phyloP scores from a whole-genome alignment of 2,888 invertebrate species.

The Tupiocoris notatus region DNA sequence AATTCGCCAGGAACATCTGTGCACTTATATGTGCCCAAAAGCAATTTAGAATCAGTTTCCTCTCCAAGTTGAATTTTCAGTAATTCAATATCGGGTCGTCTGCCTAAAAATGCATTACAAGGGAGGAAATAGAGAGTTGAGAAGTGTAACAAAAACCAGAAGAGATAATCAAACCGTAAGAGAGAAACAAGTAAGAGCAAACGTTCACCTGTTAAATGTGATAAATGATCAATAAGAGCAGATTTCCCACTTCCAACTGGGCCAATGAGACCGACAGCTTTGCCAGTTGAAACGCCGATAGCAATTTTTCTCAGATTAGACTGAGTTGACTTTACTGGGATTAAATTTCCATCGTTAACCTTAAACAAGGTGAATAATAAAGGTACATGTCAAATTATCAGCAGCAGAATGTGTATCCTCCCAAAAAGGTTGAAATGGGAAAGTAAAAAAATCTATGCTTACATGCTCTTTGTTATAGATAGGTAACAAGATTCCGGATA shows the following conservation, averaged over 20 bases:
- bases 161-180: no score
- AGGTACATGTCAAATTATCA: no score
- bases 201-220: conserved; percentile 70
- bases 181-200: not conserved
- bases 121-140: no score
- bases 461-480: conserved; percentile 19
- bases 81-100: conserved; percentile 57
- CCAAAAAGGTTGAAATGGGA: no score
- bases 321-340: conserved; percentile 46
- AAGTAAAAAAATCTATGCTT: no score
- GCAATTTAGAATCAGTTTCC: conserved; percentile 92
- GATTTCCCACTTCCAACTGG: conserved; percentile 96
- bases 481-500: conserved; percentile 27
- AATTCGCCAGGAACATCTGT: conserved; percentile 98
- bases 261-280: conserved; percentile 74
- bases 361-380: conserved; percentile 11
- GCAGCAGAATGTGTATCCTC: no score
- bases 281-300: conserved; percentile 74
- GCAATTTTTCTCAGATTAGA: conserved; percentile 56
- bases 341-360: conserved; percentile 43
- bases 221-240: conserved; percentile 80
- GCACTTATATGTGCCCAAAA: conserved; percentile 90
- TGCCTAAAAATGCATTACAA: conserved; percentile 52
- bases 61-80: conserved; percentile 92
- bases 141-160: no score